phyloP scores from a whole-genome alignment of 2,113 vertebrate genomes.

The Triplophysa dalaica region DNA sequence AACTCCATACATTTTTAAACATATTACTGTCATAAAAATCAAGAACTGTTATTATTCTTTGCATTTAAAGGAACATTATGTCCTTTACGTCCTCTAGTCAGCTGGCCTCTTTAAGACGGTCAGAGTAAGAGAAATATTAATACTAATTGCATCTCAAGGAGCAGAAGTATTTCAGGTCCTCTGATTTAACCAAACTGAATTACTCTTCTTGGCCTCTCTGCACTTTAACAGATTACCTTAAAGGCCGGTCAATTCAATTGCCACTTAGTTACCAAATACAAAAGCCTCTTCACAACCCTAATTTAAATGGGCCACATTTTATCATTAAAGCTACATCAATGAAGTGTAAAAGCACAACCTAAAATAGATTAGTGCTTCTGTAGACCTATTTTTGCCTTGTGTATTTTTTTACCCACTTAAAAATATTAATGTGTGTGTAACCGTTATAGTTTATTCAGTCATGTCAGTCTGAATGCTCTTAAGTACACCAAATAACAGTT shows the following conservation, averaged over 20 bases:
- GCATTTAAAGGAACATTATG: neutral
- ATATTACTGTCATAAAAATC: neutral
- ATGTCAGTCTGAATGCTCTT: neutral
- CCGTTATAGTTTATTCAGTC: neutral
- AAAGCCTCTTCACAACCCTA: constrained; percentile 32
- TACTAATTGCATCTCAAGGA: constrained; percentile 30
- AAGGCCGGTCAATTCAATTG: constrained; percentile 32
- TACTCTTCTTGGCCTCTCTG: constrained; percentile 27
- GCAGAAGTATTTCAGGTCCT: constrained; percentile 22
- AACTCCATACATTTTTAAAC: neutral
- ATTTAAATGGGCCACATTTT: constrained; percentile 32
- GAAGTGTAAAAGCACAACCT: neutral
- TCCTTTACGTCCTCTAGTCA: neutral
- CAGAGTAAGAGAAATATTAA: constrained; percentile 1
- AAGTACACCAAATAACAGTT: neutral
- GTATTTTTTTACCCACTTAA: neutral
- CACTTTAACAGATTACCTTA: constrained; percentile 38
- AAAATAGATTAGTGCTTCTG: neutral
- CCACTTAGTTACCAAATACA: constrained; percentile 31
- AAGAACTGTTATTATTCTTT: neutral
- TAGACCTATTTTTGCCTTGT: neutral
- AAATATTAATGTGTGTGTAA: neutral
- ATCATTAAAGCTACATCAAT: neutral
- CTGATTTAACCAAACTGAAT: constrained; percentile 11
- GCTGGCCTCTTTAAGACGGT: constrained; percentile 17